phyloP scores from a whole-genome alignment of 2,113 vertebrate genomes.

The Sialia sialis region DNA sequence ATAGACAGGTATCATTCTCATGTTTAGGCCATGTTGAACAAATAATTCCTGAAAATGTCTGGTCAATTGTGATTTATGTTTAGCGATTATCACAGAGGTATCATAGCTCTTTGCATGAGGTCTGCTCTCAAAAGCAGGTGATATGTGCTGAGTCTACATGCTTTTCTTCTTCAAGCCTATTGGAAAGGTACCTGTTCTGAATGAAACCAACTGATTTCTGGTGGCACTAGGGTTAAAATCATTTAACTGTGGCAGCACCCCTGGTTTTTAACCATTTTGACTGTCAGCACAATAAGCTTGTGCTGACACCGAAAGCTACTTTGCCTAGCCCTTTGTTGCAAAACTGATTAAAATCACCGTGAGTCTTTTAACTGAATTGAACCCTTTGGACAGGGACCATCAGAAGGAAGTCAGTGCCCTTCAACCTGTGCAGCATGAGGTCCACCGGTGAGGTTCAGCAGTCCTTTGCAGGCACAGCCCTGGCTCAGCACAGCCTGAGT shows the following conservation, averaged over 20 bases:
- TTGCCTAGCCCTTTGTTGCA: background rate
- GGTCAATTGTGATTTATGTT: background rate
- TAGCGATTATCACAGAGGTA: background rate
- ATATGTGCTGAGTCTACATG: background rate
- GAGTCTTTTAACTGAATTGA: background rate
- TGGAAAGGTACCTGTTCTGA: background rate
- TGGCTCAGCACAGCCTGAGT: background rate
- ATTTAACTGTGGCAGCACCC: background rate
- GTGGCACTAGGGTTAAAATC: background rate
- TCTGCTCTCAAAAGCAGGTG: background rate
- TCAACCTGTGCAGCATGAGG: rapidly evolving
- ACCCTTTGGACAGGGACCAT: background rate
- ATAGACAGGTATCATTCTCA: background rate
- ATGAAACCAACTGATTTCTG: background rate
- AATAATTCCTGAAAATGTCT: background rate
- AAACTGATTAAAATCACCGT: background rate
- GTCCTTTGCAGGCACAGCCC: background rate
- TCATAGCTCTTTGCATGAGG: background rate
- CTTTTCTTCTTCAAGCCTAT: background rate
- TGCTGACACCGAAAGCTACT: background rate
- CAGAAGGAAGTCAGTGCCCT: background rate
- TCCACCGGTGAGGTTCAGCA: background rate
- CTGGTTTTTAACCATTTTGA: background rate
- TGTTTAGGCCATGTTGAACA: background rate
- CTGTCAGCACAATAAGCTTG: background rate